Base-by-base conservation (phyloP, 2,797 vertebrate genomes). In the Perdix hodgsoniae region DNA sequence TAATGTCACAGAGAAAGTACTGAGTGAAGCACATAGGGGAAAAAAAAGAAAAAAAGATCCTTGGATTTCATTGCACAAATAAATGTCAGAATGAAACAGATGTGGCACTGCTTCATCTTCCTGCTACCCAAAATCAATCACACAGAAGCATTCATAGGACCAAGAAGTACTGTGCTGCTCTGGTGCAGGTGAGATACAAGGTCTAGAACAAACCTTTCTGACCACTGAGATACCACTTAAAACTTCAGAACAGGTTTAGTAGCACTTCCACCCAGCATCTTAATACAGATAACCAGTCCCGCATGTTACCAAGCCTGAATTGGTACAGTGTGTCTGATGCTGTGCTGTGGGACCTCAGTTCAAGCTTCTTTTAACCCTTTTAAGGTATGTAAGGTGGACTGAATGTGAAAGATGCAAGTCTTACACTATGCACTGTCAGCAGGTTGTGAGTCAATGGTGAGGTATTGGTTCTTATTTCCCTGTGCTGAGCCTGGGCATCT, bases 41-140 rank as follows among this genome's bases (percentile, higher is more conserved):
- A 49, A 49, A 4, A 52, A 49, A 44, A 56, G 29, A 39, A 81
- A 10, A 52, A 93, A 91, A 92, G 54, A 91, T 93, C 81, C 50
- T 94, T 83, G 84, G 67, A 76, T 94, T 96, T 96, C 78, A 80
- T 61, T 93, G 93, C 69, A 74, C 81, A 89, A 91, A 92, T 88
- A 84, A 92, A 93, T 71, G 78, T 88, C 81, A 93, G 78, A 85
- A 77, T 71, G 69, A 91, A 91, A 67, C 86, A 85, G 88, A 33
- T 85, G 78, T 95, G 79, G 71, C 78, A 14, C 42, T 69, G 37
- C 65, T 94, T 81, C 74, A 92, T 75, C 72, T 95, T 81, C 33
- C 75, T 61, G 31, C 47, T 88, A 85, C 81, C 74, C 81, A 50
- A 94, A 86, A 88, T 88, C 88, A 90, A 23, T 91, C 92, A 82